Conservation (phyloP, 2,888 invertebrate genomes). For the Habrosyne pyritoides region DNA sequence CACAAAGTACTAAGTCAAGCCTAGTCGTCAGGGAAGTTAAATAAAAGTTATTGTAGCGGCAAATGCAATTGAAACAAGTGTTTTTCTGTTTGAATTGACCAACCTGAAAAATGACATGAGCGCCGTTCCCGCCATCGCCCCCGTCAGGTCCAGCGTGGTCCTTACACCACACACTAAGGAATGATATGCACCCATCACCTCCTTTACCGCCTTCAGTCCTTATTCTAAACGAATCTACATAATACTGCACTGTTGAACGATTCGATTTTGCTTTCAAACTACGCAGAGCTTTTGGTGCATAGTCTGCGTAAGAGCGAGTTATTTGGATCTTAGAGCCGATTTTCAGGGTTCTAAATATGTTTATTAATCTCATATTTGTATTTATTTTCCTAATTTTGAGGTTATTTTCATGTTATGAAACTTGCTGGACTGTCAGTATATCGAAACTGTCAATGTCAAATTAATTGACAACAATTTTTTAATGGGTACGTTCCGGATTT, state of each 20-base stretch:
- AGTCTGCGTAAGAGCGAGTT: constrained; percentile 49
- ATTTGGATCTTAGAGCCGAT: constrained; percentile 10
- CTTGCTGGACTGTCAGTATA: not conserved
- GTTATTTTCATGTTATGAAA: constrained; percentile 17
- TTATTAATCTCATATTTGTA: constrained; percentile 39
- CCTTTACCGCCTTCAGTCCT: constrained; percentile 92
- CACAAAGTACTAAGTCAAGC: not conserved
- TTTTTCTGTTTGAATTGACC: too few relatives aligned
- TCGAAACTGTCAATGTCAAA: too few relatives aligned
- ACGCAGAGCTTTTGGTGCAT: constrained; percentile 62
- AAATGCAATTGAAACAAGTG: too few relatives aligned
- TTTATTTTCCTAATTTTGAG: constrained; percentile 10
- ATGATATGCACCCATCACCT: constrained; percentile 96
- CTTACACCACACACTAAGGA: constrained; percentile 91
- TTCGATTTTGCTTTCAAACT: constrained; percentile 72
- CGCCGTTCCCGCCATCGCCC: constrained; percentile 98
- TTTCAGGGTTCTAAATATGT: constrained; percentile 37
- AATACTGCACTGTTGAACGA: constrained; percentile 78
- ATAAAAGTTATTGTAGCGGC: not conserved
- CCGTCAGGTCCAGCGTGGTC: constrained; percentile 97
- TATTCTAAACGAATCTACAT: constrained; percentile 88
- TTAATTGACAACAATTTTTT: too few relatives aligned
- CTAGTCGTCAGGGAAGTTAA: not conserved
- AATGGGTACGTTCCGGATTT: too few relatives aligned
- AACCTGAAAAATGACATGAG: constrained; percentile 92